Percentiles rank a stretch among this genome's conserved stretches.
These are phyloP conservation scores for Acrocyrtus sp. DNA, from an alignment of 2,888 invertebrate genomes.

Conservation along the genomic window DNA sequence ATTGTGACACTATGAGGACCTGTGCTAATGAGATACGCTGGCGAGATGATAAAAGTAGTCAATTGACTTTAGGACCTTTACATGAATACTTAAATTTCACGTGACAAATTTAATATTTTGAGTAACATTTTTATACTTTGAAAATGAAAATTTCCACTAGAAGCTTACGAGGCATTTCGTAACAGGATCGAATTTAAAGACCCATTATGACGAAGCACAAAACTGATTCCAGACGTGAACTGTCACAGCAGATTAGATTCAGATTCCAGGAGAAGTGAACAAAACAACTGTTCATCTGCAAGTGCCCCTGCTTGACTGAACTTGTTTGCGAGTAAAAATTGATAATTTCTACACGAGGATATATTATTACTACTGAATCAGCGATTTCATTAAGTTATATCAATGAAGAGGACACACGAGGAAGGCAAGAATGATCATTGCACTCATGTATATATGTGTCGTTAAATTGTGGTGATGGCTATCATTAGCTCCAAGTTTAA, in stretches of 20 bases:
- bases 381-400: constrained; percentile 11
- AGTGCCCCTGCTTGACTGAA: constrained; percentile 4
- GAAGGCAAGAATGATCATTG: background rate
- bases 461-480: too few species aligned
- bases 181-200: background rate
- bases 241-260: background rate
- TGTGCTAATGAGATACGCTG: background rate
- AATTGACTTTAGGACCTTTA: background rate
- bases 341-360: constrained; percentile 15
- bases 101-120: too few species aligned
- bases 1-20: background rate
- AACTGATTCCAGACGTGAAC: background rate
- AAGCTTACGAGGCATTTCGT: too few species aligned
- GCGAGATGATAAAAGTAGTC: too few species aligned
- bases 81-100: background rate
- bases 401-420: constrained; percentile 19
- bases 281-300: background rate
- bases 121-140: too few species aligned
- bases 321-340: constrained; percentile 27
- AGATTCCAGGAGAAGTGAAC: background rate
- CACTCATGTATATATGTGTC: background rate
- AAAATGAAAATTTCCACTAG: too few species aligned
- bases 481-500: background rate
- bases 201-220: too few species aligned
- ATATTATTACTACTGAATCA: constrained; percentile 19